A percentile compares a stretch with the other conserved stretches of the same genome.
phyloP scores from a whole-genome alignment of 2,797 vertebrate genomes.

The Erethizon dorsatum region DNA sequence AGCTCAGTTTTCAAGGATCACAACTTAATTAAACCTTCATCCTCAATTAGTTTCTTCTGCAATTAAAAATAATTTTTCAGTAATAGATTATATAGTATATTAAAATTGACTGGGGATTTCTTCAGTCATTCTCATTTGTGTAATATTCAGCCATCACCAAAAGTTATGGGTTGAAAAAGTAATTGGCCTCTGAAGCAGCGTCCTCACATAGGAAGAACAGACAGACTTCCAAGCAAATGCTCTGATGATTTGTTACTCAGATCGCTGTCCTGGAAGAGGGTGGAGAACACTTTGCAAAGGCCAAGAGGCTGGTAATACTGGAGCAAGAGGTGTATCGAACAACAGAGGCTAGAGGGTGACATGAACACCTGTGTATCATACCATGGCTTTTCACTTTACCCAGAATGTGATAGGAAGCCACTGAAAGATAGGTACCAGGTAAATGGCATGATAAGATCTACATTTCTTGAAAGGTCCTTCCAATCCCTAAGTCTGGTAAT shows the following conservation, averaged over 20 bases:
- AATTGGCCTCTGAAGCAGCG: neutral
- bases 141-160: constrained; percentile 7
- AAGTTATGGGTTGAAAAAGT: neutral
- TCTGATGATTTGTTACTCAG: neutral
- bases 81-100: neutral
- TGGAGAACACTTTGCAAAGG: neutral
- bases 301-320: neutral
- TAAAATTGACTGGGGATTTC: constrained; percentile 47
- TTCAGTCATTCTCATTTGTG: constrained; percentile 42
- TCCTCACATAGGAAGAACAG: neutral
- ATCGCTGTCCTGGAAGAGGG: neutral
- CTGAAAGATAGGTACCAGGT: neutral
- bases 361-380: neutral
- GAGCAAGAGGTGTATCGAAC: neutral
- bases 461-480: neutral
- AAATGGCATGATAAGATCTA: neutral
- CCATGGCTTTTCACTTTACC: neutral
- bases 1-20: constrained; percentile 68
- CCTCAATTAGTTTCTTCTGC: constrained; percentile 71
- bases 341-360: no score
- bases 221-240: neutral
- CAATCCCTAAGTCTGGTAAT: neutral
- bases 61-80: constrained; percentile 59
- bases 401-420: neutral
- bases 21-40: constrained; percentile 36